Conservation (phyloP, 2,797 vertebrate species). For the Bucorvus abyssinicus region DNA sequence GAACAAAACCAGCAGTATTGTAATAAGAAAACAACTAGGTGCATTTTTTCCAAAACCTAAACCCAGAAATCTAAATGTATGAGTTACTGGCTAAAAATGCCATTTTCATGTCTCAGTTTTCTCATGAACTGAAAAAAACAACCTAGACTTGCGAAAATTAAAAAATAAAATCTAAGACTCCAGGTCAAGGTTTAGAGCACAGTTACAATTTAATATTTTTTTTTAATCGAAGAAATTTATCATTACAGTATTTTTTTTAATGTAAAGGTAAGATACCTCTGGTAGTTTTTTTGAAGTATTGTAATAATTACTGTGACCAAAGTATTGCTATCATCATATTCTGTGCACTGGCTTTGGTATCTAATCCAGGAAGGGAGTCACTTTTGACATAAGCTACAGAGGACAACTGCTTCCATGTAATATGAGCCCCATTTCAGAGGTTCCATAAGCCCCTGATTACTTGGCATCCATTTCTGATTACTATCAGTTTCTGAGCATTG, state of each 20-base stretch:
- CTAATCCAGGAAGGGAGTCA: neutral
- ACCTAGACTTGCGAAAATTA: slow-evolving; percentile 51
- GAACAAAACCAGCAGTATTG: slow-evolving; percentile 82
- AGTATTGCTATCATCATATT: neutral
- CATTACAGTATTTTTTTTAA: neutral
- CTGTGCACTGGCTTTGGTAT: neutral
- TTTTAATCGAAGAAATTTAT: neutral
- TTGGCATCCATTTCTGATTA: neutral
- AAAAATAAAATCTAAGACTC: neutral
- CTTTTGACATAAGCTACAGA: neutral
- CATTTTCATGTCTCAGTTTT: slow-evolving; percentile 69
- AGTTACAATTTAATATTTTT: neutral
- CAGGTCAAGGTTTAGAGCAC: slow-evolving; percentile 24
- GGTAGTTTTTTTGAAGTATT: neutral
- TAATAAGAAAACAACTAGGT: slow-evolving; percentile 83
- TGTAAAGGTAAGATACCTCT: neutral
- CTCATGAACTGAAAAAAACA: slow-evolving; percentile 55
- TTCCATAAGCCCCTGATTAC: neutral
- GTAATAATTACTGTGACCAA: neutral
- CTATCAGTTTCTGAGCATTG: neutral
- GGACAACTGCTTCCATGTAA: neutral
- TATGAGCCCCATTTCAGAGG: neutral
- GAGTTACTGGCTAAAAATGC: slow-evolving; percentile 75
- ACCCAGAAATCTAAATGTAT: slow-evolving; percentile 75
- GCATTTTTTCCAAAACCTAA: slow-evolving; percentile 80